phyloP scores from a whole-genome alignment of 1,140 invertebrate species.

The Sycobia sp. region DNA sequence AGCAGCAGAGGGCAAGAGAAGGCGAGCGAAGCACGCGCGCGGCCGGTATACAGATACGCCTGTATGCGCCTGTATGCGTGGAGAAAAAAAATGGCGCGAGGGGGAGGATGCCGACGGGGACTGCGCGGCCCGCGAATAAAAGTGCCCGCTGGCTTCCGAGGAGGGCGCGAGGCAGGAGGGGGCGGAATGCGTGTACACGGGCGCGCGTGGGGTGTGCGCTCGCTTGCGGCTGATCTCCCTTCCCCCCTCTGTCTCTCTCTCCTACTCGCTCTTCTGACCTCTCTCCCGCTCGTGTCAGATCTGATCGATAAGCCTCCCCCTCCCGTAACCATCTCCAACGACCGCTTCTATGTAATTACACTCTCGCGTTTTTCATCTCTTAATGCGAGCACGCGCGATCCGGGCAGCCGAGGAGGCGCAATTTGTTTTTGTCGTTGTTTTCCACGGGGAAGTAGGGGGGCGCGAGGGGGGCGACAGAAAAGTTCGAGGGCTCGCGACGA shows the following conservation, averaged over 20 bases:
- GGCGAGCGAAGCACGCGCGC: no score
- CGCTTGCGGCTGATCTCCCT: no score
- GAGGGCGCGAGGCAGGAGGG: conserved; percentile 47
- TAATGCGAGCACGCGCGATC: conserved; percentile 14
- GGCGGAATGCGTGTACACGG: conserved; percentile 43
- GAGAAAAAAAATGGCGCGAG: conserved; percentile 43
- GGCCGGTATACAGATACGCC: conserved; percentile 49
- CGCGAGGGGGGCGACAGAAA: neutral
- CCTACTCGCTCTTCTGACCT: no score
- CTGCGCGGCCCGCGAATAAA: conserved; percentile 57
- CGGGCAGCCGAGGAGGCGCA: neutral
- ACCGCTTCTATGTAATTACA: conserved; percentile 24
- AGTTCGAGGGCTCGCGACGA: neutral
- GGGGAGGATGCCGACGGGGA: conserved; percentile 42
- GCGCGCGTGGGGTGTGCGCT: neutral
- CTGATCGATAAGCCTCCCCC: conserved; percentile 59
- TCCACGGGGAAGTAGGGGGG: no score
- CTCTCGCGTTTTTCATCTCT: conserved; percentile 31
- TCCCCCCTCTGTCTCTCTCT: no score
- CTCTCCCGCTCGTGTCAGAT: conserved; percentile 48
- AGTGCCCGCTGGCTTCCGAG: conserved; percentile 56
- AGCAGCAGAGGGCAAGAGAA: neutral
- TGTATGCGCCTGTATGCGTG: conserved; percentile 40
- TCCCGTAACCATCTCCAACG: no score
- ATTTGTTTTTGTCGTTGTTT: conserved; percentile 15